A percentile compares a stretch with the other conserved stretches of the same genome.
These are phyloP conservation scores for Trachemys scripta DNA, from an alignment of 2,113 vertebrate species.

Conservation along the genomic window DNA sequence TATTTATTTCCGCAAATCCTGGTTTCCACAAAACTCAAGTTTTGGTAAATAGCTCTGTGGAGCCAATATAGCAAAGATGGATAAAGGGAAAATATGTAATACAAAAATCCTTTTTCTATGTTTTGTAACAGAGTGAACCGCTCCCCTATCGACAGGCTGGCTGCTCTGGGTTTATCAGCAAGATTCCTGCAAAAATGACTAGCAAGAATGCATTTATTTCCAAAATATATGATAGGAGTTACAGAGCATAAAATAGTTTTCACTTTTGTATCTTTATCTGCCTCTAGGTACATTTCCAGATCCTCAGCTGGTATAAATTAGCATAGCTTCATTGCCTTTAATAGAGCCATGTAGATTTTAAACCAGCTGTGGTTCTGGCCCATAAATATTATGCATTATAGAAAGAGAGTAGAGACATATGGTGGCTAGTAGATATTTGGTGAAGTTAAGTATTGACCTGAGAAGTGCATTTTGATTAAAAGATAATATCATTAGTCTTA, in stretches of 20 bases:
- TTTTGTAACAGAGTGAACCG: neutral
- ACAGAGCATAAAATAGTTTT: neutral
- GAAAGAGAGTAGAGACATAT: neutral
- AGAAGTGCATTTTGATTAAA: neutral
- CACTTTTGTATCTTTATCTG: neutral
- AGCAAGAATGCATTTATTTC: neutral
- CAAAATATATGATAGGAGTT: neutral
- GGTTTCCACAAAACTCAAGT: neutral
- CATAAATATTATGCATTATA: neutral
- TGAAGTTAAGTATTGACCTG: neutral
- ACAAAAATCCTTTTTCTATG: neutral
- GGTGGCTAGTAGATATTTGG: neutral
- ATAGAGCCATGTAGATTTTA: neutral
- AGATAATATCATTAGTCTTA: neutral
- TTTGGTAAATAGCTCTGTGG: constrained; percentile 14
- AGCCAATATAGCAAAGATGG: neutral
- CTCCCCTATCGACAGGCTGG: neutral
- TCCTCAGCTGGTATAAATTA: neutral
- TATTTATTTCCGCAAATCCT: constrained; percentile 4
- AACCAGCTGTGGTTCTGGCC: neutral
- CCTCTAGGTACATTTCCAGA: neutral
- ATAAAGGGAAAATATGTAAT: neutral
- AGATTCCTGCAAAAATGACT: neutral
- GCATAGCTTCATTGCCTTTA: neutral
- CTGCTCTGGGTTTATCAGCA: neutral